Base-by-base conservation (phyloP, 2,113 vertebrate species). In the Elephas maximus region DNA sequence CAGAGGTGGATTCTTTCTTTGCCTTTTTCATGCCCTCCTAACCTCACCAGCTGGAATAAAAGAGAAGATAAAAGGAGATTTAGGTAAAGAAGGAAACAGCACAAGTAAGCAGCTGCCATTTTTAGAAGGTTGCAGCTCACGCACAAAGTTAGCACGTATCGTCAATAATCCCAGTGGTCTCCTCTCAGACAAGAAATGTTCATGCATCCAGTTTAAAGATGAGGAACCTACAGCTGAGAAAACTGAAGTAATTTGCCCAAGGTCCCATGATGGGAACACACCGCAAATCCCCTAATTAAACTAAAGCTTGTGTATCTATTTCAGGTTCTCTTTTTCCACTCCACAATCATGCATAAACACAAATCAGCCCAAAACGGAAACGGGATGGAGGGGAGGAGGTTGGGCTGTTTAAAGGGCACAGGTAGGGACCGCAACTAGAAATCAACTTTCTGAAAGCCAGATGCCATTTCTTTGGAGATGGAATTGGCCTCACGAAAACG, bases 401-500 rank as follows among this genome's bases (percentile, higher is more conserved):
- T 10, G 20, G 48, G 2, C 30, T 51, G 17, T 85, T 79, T 73
- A 63, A 92, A 88, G 65, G 11, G 12, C 2, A 4, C 20, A 8
- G 2, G 6, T 4, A 74, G 20, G 33, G 17, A 51, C 4, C 12
- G 23, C 12, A 6, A 8, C 23, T 23, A 41, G 45, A 83, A 67
- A 48, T 20, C 21, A 15, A 18, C 48, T 15, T 71, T n/a, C 48
- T 82, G 62, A 89, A 94, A 53, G 30, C 28, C 76, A 88, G 63
- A 65, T 62, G 23, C 30, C 89, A 67, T 86, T 81, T 96, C 90
- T 65, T 63, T 81, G 18, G 37, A 67, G 48, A 44, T 91, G 85
- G 65, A 94, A 53, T 30, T 57, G 33, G 71, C 63, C 89, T 91
- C 5, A 87, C 48, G 41, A 74, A 96, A 93, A 96, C 63, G 0